Evolutionary conservation across 2,797 vertebrate species (phyloP), one percentile per base, ranked within the genome.

Genomic region (Balearica regulorum): DNA sequence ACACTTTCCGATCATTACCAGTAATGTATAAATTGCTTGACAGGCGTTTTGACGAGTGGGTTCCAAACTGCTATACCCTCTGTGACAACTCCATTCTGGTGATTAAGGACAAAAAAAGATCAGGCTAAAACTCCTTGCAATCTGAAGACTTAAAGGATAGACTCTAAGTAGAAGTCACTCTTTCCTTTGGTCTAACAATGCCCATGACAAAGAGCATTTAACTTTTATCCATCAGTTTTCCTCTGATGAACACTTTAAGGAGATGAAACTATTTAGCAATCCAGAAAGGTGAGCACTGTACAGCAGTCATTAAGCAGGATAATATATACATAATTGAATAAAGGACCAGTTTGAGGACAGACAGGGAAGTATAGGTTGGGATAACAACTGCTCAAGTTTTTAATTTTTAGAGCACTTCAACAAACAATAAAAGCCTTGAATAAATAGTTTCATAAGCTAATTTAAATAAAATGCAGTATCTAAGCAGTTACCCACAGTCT

Each of bases 371-470:
- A 90, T 9, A 16, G 53, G 16, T 26, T 66, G 39, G 43, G 16
- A 58, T 72, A 94, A 33, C 17, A 91, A 65, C 7, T 73, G 57
- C 69, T 91, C 26, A 51, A 83, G 26, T 31, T 89, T 41, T 72
- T 51, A 37, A 75, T 69, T 86, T 90, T 89, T 66, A 87, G 33
- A 89, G 51, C 64, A 87, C 35, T 90, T 94, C 37, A 86, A 68
- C 17, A 55, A 93, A 93, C 88, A 96, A 76, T 70, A 87, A 93
- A 90, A 87, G 35, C 37, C 51, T 83, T 90, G 55, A 93, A 87
- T 82, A 92, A 97, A 95, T 49, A 87, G 66, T 82, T 95, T 92
- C 57, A 73, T 78, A 81, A 86, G 65, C 41, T 77, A 96, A 95
- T 92, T 92, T 89, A 89, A 94, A 90, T 89, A 87, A 92, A 96